Evolutionary conservation across 53 echinoderm and acorn worm genomes (phyloP), one percentile per base, ranked within the genome.

Genomic region (Arbacia lixula): DNA sequence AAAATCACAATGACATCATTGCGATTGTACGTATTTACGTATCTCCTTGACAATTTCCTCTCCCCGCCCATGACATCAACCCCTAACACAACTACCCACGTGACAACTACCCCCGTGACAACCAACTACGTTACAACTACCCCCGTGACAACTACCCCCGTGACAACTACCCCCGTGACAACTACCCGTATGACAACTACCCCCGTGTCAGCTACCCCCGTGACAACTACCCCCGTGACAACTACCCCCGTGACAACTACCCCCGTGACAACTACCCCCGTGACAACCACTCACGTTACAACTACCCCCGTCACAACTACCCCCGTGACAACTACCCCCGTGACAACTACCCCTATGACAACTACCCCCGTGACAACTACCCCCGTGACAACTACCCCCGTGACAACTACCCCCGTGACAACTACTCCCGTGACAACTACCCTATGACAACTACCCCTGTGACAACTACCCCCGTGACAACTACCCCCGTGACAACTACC

Each of bases 301-400:
- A 64, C 38, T 43, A 83, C 39, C 16, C 64, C 58, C 0, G 42
- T 14, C 31, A 40, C 12, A 40, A 83, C 58, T 36, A 43, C 39
- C 20, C 40, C 58, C n/a, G 66, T 41, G 6, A 61, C 58, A 17
- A 65, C 38, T 30, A 65, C 56, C 12, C 39, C 31, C 24, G 36
- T 41, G 29, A 22, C 57, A n/a, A 65, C 38, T 22, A 46, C 57
- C 26, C 39, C 31, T 11, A 81, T 26, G 5, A 81, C 54, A 27
- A 81, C 63, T 36, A 81, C 63, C 21, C 29, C 31, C 49, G 67
- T 34, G 25, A 67, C 31, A 67, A 68, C 53, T 64, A 83, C 32
- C 42, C 39, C 50, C 22, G 4, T 25, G 10, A 64, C 35, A 19
- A 81, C 63, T 81, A 63, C 17, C 57, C 28, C 60, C 30, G 24